phyloP scores from a whole-genome alignment of 1,140 invertebrate species.

The Pogonognathellus flavescens region DNA sequence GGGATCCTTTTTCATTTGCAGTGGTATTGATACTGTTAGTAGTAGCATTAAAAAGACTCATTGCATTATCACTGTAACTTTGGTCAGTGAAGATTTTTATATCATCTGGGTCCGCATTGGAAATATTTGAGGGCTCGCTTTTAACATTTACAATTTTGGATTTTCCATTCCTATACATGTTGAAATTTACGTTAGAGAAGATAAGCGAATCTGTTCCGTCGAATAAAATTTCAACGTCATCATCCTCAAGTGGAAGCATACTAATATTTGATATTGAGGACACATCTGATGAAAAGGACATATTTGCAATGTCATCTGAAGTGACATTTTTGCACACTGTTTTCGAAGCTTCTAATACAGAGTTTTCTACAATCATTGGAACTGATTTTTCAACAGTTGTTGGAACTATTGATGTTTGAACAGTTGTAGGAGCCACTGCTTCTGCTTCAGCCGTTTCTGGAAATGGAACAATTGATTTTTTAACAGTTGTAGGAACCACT shows the following conservation, averaged over 20 bases:
- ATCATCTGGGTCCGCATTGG: not conserved
- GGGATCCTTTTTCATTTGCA: too few relatives aligned
- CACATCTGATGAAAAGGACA: not conserved
- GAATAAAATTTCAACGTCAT: conserved; percentile 28
- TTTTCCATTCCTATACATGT: not conserved
- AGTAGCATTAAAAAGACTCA: too few relatives aligned
- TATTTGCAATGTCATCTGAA: not conserved
- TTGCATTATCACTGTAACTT: too few relatives aligned
- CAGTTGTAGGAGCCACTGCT: too few relatives aligned
- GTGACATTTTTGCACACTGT: not conserved
- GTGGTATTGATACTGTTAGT: too few relatives aligned
- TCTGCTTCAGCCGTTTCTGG: too few relatives aligned
- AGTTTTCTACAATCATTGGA: not conserved
- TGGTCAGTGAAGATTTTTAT: too few relatives aligned
- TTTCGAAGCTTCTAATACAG: too few relatives aligned
- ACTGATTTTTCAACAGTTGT: too few relatives aligned
- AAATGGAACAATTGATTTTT: too few relatives aligned
- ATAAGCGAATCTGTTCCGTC: not conserved
- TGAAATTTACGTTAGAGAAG: not conserved
- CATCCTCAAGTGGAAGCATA: not conserved
- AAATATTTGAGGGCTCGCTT: not conserved
- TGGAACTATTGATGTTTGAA: too few relatives aligned
- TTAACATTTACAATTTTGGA: not conserved
- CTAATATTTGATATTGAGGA: conserved; percentile 7
- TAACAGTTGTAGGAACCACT: too few relatives aligned